Base-by-base conservation (phyloP, 2,888 invertebrate genomes). In the Pyrocoelia pectoralis region DNA sequence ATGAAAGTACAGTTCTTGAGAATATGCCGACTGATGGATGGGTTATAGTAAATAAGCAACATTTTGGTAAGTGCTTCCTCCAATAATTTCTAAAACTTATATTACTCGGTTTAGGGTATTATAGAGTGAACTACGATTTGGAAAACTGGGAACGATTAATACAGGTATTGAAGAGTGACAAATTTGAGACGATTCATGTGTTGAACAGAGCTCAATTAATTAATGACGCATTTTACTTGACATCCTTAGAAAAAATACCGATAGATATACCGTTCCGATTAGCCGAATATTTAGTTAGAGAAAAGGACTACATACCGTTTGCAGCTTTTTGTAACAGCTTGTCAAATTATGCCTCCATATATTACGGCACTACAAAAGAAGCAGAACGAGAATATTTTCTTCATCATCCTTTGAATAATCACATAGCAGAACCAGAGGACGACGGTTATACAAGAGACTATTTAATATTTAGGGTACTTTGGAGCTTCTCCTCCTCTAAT, bases 191-290 rank as follows among this genome's bases (percentile, higher is more conserved):
- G 0, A 89, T 92, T 56, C 84, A 87, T 61, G 75, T 84, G 0
- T 73, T 89, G 6, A 93, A 92, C 79, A 85, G 94, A 41, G 93
- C 91, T 0, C 91, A 93, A 61, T 74, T 89, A 4, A 80, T 95
- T 0, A 91, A 93, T 71, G 95, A 96, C 77, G 82, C 89, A 1
- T 85, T 89, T 65, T 87, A 86, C 68, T 79, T 89, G 56, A 89
- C 89, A 1, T 81, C 85, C 57, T 84, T 86, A 55, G 87, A 86
- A 29, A 79, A 85, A 33, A 77, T 89, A 61, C 83, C 81, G 4
- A 87, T 87, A 72, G 72, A 75, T 1, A 70, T 81, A 13, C 83
- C 88, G 0, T 81, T 91, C 53, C 83, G 85, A 18, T 74, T 90
- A 15, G 84, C 87, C 0, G 76, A 78, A 4, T 91, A 90, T 75